These are phyloP conservation scores for Hemibagrus wyckioides DNA, from an alignment of 2,113 vertebrate species.

Conservation along the genomic window DNA sequence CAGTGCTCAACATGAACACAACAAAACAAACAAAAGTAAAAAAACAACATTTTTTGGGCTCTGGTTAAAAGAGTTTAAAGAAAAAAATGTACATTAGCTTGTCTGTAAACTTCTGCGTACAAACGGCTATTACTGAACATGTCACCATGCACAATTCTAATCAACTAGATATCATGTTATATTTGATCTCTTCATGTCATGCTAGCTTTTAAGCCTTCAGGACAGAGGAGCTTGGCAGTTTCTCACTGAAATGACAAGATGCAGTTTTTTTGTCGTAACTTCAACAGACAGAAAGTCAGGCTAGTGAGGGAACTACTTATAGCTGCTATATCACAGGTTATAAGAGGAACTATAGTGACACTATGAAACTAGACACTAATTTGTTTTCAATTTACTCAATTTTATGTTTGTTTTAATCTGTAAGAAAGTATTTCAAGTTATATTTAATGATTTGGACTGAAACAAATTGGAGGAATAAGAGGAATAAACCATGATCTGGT, in stretches of 20 bases:
- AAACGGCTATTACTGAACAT: not conserved
- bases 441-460: too few relatives aligned
- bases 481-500: not conserved
- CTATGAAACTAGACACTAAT: too few relatives aligned
- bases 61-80: not conserved
- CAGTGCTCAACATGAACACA: too few relatives aligned
- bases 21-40: too few relatives aligned
- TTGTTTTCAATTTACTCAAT: too few relatives aligned
- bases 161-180: not conserved
- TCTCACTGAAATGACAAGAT: not conserved
- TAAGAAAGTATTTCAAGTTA: too few relatives aligned
- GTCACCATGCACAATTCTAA: too few relatives aligned
- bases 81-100: not conserved
- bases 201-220: not conserved
- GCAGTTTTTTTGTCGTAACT: not conserved
- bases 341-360: too few relatives aligned
- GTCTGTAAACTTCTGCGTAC: not conserved
- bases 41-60: too few relatives aligned
- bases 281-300: not conserved
- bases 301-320: not conserved
- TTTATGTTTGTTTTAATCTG: too few relatives aligned
- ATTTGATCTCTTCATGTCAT: not conserved
- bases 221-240: not conserved
- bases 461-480: not conserved
- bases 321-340: not conserved